Conservation (phyloP, 1,140 invertebrate species). For the Ostrea denselamellosa region DNA sequence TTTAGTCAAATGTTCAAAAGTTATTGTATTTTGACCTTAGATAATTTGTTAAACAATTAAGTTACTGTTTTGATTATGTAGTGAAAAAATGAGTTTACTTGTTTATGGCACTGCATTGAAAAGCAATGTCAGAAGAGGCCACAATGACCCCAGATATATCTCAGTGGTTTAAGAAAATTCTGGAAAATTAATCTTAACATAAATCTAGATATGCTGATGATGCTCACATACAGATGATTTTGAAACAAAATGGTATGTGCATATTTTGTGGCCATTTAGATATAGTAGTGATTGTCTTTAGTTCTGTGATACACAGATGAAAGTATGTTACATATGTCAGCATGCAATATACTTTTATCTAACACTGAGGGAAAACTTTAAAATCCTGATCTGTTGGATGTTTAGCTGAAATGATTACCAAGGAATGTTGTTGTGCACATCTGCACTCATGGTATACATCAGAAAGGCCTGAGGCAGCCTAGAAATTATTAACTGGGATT, state of each 20-base stretch:
- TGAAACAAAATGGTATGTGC: background rate
- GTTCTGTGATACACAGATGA: background rate
- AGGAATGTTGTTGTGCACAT: constrained; percentile 21
- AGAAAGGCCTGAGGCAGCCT: background rate
- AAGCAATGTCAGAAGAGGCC: no score
- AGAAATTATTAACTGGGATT: background rate
- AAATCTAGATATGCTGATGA: no score
- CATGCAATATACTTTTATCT: constrained; percentile 32
- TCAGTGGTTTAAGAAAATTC: no score
- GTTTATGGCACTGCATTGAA: no score
- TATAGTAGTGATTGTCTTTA: background rate
- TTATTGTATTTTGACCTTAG: no score
- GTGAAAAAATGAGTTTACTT: no score
- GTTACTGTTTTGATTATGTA: no score
- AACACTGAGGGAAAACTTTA: constrained; percentile 3
- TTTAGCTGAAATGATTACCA: constrained; percentile 11
- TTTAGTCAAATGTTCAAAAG: no score
- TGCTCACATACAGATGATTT: no score
- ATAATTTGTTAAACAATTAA: no score
- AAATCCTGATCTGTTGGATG: background rate
- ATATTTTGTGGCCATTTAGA: background rate
- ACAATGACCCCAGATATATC: no score
- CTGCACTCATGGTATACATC: constrained; percentile 30
- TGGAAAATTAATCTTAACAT: no score
- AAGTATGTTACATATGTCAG: constrained; percentile 34